Base-by-base conservation (phyloP, 2,888 invertebrate species). In the Hypercompe scribonia region DNA sequence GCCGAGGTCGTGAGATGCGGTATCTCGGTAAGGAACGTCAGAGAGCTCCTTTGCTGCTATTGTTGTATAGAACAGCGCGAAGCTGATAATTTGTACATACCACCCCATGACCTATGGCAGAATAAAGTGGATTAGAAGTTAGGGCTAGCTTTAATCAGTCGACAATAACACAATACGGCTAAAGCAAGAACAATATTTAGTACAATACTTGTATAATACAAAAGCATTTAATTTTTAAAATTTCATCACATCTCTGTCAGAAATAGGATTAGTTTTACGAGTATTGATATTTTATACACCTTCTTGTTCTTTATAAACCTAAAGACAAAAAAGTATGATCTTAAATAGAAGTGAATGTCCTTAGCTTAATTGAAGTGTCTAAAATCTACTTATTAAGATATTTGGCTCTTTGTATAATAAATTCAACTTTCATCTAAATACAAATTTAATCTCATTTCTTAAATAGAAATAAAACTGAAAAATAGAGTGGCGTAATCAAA, bases 11-110 rank as follows among this genome's bases (percentile, higher is more conserved):
- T 84, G 83, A n/a, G 75, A 31, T 67, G 82, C 77, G 3, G 82
- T 83, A 8, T 87, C 89, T 4, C 86, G 86, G 15, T 83, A 75
- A 4, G 79, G 81, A 24, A 73, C 83, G n/a, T 90, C 91, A 1
- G 84, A 84, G 64, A 94, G 84, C 76, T 95, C 95, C 86, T 93
- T 94, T 78, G 87, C 78, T 63, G 87, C 82, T 3, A 86, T 90
- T 71, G 91, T 89, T 65, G 91, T 78, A 79, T 88, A 86, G 87
- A 94, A 82, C 83, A 93, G 84, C 76, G 90, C 91, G 81, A 93
- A 76, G 77, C 90, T 91, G 42, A 87, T 86, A 46, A 88, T 89
- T 69, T 81, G 82, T 61, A 81, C 83, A 79, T 83, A 83, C 92
- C 93, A 91, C 91, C 85, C 82, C 91, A 94, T 92, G 90, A 82